Evolutionary conservation across 2,888 invertebrate genomes (phyloP), one percentile per base, ranked within the genome.

Genomic region (Adineta ricciae): DNA sequence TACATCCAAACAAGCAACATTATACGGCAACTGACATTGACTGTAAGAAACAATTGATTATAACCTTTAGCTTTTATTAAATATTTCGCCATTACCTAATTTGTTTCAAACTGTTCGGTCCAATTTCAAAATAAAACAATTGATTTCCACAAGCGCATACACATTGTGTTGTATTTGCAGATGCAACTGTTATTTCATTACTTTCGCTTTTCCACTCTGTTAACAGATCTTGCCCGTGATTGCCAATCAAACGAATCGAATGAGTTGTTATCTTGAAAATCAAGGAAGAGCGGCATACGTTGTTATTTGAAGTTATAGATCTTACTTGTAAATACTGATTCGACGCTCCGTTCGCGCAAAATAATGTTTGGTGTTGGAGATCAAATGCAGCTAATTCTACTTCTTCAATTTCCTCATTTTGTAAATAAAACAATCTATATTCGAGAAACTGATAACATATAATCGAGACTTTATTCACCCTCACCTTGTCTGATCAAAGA

Each of bases 401-500:
- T 91, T 99, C 98, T 90, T 99, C 98, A 0, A 98, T 96, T 91
- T 98, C 98, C 89, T 98, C 98, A 0, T 96, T 78, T 78, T 78
- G 78, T 41, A 78, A 78, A 38, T 78, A n/a, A 78, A 78, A 78
- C 14, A 78, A n/a, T 78, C 78, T 78, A 24, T 36, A 0, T 41
- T 9, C 21, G n/a, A n/a, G n/a, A n/a, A n/a, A n/a, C n/a, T n/a
- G n/a, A n/a, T n/a, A n/a, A n/a, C n/a, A n/a, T n/a, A n/a, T n/a
- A n/a, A n/a, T n/a, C n/a, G n/a, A n/a, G n/a, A n/a, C n/a, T n/a
- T n/a, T n/a, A n/a, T n/a, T n/a, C n/a, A n/a, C n/a, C n/a, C n/a
- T n/a, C n/a, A 93, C 93, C 93, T 93, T 0, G 97, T 97, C 89
- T 97, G 96, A 9, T 96, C 97, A n/a, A 97, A 96, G 91, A 98